phyloP scores from a whole-genome alignment of 2,888 invertebrate species.

The Monochamus alternatus region DNA sequence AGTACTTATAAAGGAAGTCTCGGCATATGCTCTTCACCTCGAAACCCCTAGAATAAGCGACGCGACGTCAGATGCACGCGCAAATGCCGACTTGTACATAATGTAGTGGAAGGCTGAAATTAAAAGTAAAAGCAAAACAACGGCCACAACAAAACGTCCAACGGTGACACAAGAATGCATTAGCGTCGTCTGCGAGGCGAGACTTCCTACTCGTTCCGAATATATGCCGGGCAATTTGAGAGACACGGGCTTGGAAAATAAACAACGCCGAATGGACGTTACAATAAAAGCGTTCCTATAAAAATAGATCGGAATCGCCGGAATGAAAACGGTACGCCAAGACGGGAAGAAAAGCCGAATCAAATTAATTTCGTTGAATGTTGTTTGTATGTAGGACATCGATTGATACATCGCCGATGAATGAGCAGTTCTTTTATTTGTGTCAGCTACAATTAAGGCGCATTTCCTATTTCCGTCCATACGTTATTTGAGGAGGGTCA shows the following conservation, averaged over 20 bases:
- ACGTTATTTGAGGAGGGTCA: too few species aligned
- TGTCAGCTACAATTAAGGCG: too few species aligned
- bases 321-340: neutral
- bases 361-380: slow-evolving; percentile 4
- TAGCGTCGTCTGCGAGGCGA: slow-evolving; percentile 34
- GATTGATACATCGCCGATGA: too few species aligned
- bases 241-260: slow-evolving; percentile 26
- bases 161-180: slow-evolving; percentile 31
- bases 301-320: slow-evolving; percentile 12
- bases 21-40: neutral
- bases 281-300: slow-evolving; percentile 20
- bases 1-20: too few species aligned
- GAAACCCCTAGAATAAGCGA: neutral
- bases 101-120: neutral
- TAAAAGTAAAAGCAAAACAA: slow-evolving; percentile 28
- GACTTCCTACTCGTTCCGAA: slow-evolving; percentile 30
- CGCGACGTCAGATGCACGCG: neutral
- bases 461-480: too few species aligned
- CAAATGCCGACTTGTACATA: slow-evolving; percentile 12
- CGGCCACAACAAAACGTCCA: slow-evolving; percentile 11
- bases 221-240: slow-evolving; percentile 36
- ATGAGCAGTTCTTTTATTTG: too few species aligned
- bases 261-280: slow-evolving; percentile 28
- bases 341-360: neutral
- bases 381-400: neutral